These are phyloP conservation scores for Helicoverpa assulta DNA, from an alignment of 2,888 invertebrate genomes.

Conservation along the genomic window DNA sequence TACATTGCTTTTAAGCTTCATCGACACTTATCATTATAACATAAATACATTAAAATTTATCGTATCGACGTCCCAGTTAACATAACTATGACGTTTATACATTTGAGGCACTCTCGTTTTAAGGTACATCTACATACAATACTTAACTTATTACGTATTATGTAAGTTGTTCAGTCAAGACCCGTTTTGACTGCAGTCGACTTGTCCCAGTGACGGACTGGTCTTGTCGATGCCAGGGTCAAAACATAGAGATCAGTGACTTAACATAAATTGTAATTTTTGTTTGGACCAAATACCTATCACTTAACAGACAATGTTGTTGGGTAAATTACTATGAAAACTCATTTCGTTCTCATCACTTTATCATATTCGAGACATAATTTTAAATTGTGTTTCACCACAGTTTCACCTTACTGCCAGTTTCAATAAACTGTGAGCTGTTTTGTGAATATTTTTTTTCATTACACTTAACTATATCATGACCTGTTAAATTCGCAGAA, in stretches of 20 bases:
- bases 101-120: conserved; percentile 76
- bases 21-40: conserved; percentile 51
- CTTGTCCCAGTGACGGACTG: conserved; percentile 39
- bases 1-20: conserved; percentile 59
- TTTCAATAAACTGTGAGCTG: not conserved
- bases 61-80: conserved; percentile 78
- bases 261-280: conserved; percentile 51
- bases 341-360: conserved; percentile 18
- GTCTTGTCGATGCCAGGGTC: conserved; percentile 43
- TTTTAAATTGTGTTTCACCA: conserved; percentile 3
- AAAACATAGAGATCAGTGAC: conserved; percentile 61
- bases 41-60: conserved; percentile 65
- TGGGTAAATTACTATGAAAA: conserved; percentile 33
- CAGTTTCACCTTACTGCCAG: not conserved
- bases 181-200: conserved; percentile 54
- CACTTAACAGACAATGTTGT: conserved; percentile 11
- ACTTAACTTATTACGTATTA: conserved; percentile 63
- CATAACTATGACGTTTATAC: conserved; percentile 78
- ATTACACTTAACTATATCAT: not conserved
- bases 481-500: conserved; percentile 7
- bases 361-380: conserved; percentile 26
- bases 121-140: conserved; percentile 65
- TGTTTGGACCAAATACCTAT: conserved; percentile 37
- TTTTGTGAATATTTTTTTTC: not conserved
- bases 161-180: conserved; percentile 64